These are phyloP conservation scores for Drosophila ustulata DNA, from an alignment of 2,888 invertebrate species.

Conservation along the genomic window DNA sequence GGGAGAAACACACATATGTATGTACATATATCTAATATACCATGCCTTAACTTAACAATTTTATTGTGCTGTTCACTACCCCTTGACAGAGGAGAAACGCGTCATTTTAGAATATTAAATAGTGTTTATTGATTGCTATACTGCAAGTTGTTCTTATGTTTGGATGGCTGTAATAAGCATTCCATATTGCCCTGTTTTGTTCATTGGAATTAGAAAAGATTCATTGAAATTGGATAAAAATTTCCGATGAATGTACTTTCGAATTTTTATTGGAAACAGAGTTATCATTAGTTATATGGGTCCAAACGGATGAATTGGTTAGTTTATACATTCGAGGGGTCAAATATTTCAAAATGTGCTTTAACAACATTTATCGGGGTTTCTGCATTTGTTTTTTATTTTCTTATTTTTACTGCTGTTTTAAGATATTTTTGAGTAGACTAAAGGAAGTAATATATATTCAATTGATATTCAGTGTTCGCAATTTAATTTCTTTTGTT, in stretches of 20 bases:
- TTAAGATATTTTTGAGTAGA: slow-evolving; percentile 59
- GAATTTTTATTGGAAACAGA: slow-evolving; percentile 60
- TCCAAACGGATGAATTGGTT: too few relatives aligned
- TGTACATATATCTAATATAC: slow-evolving; percentile 15
- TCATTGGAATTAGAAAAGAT: too few relatives aligned
- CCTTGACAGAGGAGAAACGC: slow-evolving; percentile 75
- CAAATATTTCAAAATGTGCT: slow-evolving; percentile 38
- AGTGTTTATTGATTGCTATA: slow-evolving; percentile 71
- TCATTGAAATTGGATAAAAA: too few relatives aligned
- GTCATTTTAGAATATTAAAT: slow-evolving; percentile 76
- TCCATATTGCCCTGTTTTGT: too few relatives aligned
- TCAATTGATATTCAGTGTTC: slow-evolving; percentile 78
- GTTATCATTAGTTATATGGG: slow-evolving; percentile 56
- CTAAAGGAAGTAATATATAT: slow-evolving; percentile 42
- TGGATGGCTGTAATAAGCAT: background rate
- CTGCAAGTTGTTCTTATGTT: slow-evolving; percentile 31
- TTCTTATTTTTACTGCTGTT: slow-evolving; percentile 14
- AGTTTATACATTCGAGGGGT: too few relatives aligned
- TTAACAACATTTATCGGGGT: slow-evolving; percentile 65
- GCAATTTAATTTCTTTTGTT: slow-evolving; percentile 81
- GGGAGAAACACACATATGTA: slow-evolving; percentile 1
- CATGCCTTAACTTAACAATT: slow-evolving; percentile 72
- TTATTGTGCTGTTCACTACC: slow-evolving; percentile 67
- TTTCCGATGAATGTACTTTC: slow-evolving; percentile 10
- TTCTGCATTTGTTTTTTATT: slow-evolving; percentile 41